These are phyloP conservation scores for Agriotes lineatus DNA, from an alignment of 2,888 invertebrate species.

Conservation along the genomic window DNA sequence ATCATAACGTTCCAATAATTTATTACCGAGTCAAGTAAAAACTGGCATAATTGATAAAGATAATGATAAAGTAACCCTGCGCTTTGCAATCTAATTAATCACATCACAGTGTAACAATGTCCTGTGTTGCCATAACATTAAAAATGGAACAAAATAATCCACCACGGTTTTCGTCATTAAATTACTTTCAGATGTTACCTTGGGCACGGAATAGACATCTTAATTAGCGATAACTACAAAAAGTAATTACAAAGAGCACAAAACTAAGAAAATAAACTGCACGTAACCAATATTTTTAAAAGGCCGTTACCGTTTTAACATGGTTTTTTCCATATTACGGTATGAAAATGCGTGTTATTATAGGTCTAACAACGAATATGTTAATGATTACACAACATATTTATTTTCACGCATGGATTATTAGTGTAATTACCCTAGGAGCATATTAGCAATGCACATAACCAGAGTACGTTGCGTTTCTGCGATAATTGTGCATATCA, in stretches of 20 bases:
- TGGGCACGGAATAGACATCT: too few relatives aligned
- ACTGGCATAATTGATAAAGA: too few relatives aligned
- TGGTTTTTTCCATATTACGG: not conserved
- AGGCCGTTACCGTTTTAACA: not conserved
- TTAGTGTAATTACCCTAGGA: conserved; percentile 26
- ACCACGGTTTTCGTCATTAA: too few relatives aligned
- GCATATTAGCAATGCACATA: conserved; percentile 24
- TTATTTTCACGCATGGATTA: conserved; percentile 32
- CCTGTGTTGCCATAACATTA: too few relatives aligned
- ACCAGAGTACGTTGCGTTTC: conserved; percentile 24
- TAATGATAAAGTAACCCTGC: not conserved
- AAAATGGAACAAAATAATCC: too few relatives aligned
- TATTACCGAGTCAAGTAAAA: not conserved
- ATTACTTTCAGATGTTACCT: too few relatives aligned
- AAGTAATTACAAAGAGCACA: too few relatives aligned
- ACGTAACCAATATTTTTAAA: not conserved
- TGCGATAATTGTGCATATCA: conserved; percentile 32
- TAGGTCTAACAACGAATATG: conserved; percentile 11
- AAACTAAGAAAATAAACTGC: not conserved
- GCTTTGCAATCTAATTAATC: not conserved
- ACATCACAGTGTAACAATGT: too few relatives aligned
- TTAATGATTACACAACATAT: conserved; percentile 27
- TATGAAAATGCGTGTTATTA: not conserved
- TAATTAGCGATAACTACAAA: too few relatives aligned
- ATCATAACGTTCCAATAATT: not conserved